A percentile compares a stretch with the other conserved stretches of the same genome.
These are phyloP conservation scores for Panzeria rudis DNA, from an alignment of 2,888 invertebrate genomes.

Conservation along the genomic window DNA sequence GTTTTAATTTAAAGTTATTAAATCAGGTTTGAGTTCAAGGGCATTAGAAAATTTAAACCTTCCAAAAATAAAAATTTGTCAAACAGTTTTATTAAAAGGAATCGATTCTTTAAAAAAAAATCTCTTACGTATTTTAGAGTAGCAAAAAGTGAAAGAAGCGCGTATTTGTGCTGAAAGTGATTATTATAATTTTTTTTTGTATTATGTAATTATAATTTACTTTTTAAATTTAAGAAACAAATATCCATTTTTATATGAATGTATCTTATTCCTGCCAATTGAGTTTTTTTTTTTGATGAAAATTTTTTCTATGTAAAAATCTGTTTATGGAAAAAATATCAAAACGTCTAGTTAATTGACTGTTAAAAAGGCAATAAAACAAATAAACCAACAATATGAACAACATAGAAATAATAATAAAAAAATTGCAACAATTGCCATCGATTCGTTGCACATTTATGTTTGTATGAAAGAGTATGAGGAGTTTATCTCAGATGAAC, in stretches of 20 bases:
- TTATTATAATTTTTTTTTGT: no score
- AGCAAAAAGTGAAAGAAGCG: no score
- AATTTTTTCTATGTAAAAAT: slow-evolving; percentile 29
- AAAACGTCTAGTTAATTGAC: slow-evolving; percentile 67
- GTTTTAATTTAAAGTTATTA: not conserved
- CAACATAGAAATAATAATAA: slow-evolving; percentile 16
- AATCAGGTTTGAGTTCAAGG: no score
- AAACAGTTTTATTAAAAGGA: no score
- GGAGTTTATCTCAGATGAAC: slow-evolving; percentile 64
- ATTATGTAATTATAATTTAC: not conserved
- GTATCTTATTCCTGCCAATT: no score
- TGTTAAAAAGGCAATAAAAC: slow-evolving; percentile 73
- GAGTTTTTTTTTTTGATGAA: slow-evolving; percentile 31
- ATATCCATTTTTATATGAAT: not conserved
- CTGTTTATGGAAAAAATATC: slow-evolving; percentile 29
- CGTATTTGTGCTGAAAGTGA: no score
- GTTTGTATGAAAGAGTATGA: not conserved
- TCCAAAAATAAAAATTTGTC: no score
- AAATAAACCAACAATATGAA: slow-evolving; percentile 63
- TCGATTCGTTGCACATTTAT: slow-evolving; percentile 62
- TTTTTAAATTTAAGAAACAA: not conserved
- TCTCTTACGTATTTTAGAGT: no score
- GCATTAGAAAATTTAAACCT: no score
- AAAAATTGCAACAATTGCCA: slow-evolving; percentile 59
- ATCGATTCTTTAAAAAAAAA: no score